A percentile compares a stretch with the other conserved stretches of the same genome.
These are phyloP conservation scores for Megastigmus dorsalis DNA, from an alignment of 2,888 invertebrate genomes.

Conservation along the genomic window DNA sequence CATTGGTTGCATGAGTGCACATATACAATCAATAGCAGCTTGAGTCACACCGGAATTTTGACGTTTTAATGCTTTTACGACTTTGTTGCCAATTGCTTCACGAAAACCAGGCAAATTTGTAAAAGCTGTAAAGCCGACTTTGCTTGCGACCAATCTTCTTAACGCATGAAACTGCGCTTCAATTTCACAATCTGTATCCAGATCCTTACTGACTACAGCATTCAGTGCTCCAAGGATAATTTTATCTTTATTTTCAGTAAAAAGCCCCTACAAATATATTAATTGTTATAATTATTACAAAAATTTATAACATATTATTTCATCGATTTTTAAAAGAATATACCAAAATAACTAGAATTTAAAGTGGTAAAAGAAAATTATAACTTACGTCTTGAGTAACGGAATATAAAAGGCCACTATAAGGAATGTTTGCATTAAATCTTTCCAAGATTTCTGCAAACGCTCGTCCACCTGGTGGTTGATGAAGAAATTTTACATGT, in stretches of 20 bases:
- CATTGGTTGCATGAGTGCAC: constrained; percentile 99
- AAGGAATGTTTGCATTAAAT: constrained; percentile 98
- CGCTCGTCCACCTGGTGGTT: constrained; percentile 79
- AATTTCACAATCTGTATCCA: constrained; percentile 81
- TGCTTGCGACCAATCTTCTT: constrained; percentile 94
- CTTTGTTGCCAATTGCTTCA: constrained; percentile 94
- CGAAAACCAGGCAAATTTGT: constrained; percentile 93
- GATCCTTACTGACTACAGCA: constrained; percentile 85
- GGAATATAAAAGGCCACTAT: constrained; percentile 97
- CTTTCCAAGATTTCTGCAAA: constrained; percentile 90
- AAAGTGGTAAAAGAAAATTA: constrained; percentile 52
- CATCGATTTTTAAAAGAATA: constrained; percentile 15
- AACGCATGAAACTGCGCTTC: constrained; percentile 98
- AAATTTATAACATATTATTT: neutral
- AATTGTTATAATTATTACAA: constrained; percentile 63
- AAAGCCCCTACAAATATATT: constrained; percentile 85
- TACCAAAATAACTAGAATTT: neutral
- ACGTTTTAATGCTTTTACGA: constrained; percentile 90
- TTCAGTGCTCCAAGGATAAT: constrained; percentile 93
- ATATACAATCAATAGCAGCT: constrained; percentile 97
- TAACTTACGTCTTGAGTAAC: constrained; percentile 94
- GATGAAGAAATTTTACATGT: constrained; percentile 87
- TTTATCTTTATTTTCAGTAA: constrained; percentile 98
- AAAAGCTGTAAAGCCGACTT: constrained; percentile 98
- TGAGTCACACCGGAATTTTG: constrained; percentile 94